Base-by-base conservation (phyloP, 2,888 invertebrate species). In the Opisthograptis luteolata region DNA sequence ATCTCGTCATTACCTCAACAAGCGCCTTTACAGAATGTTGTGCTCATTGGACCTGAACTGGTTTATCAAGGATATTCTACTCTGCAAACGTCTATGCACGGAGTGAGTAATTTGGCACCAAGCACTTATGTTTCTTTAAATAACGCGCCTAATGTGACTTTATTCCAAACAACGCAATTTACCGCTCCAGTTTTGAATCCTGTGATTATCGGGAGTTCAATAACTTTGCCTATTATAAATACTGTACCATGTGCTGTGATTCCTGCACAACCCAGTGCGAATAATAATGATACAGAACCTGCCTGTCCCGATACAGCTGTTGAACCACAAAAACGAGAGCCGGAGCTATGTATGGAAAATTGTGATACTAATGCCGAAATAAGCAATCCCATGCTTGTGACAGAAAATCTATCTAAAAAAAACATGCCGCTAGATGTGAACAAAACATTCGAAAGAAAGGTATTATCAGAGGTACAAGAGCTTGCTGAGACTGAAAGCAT, bases 391-490 rank as follows among this genome's bases (percentile, higher is more conserved):
- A 17, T 17, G n/a, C 8, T n/a, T 15, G 22, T 7, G 28, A 15
- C 12, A 27, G 32, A 25, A 20, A 12, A 5, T 15, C 12, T 12
- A 25, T 39, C 40, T 19, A 15, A 27, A 32, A 36, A 24, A n/a
- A 39, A 47, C 13, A 28, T 27, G 14, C 10, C 10, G 10, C 2
- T 45, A 2, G 64, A 70, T 43, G 46, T 62, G 3, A 71, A 67
- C 49, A 74, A 72, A 48, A 67, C 45, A 17, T 40, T 47, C 39
- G 73, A 77, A 51, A 66, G 68, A 47, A 83, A 77, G 65, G 74
- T 78, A 9, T 55, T 81, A 14, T 76, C 73, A 4, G 71, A 80
- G 62, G 76, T 81, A n/a, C 81, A 81, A 63, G 80, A 80, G 48
- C 63, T 68, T 17, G 62, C 60, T 27, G 10, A 48, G 3, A 12